Evolutionary conservation across 2,113 vertebrate genomes (phyloP).

Genomic region (Catagonus wagneri): DNA sequence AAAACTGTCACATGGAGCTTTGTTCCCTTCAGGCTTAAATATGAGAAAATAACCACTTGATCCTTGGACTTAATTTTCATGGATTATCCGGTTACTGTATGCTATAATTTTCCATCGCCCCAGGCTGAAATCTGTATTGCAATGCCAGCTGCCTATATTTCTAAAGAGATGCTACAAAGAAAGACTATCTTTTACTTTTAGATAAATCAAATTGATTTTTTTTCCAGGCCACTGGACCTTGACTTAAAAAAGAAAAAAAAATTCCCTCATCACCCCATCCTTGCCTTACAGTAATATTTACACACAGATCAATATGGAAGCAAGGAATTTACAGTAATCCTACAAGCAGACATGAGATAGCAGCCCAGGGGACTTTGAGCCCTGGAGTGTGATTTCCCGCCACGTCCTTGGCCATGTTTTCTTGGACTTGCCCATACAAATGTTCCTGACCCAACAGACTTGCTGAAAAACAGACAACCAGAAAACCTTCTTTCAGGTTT

Average conservation of each 20-base stretch:
- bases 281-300: slow-evolving; percentile 67
- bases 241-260: slow-evolving; percentile 20
- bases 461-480: neutral
- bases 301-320: slow-evolving; percentile 65
- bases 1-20: neutral
- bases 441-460: neutral
- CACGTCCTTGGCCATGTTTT: neutral
- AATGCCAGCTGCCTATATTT: neutral
- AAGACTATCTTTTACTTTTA: slow-evolving; percentile 32
- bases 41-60: slow-evolving; percentile 43
- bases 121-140: neutral
- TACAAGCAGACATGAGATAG: slow-evolving; percentile 23
- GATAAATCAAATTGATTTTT: slow-evolving; percentile 51
- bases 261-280: no score
- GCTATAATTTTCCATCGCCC: neutral
- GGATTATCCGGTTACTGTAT: neutral
- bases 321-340: slow-evolving; percentile 57
- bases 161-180: slow-evolving; percentile 8
- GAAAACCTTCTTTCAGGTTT: neutral
- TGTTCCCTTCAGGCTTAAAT: slow-evolving; percentile 31
- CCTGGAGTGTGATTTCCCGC: slow-evolving; percentile 28
- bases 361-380: neutral
- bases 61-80: slow-evolving; percentile 20
- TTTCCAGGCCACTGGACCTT: slow-evolving; percentile 11
- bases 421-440: neutral